Evolutionary conservation across 2,797 vertebrate genomes (phyloP).

Genomic region (Eupleurogrammus muticus): DNA sequence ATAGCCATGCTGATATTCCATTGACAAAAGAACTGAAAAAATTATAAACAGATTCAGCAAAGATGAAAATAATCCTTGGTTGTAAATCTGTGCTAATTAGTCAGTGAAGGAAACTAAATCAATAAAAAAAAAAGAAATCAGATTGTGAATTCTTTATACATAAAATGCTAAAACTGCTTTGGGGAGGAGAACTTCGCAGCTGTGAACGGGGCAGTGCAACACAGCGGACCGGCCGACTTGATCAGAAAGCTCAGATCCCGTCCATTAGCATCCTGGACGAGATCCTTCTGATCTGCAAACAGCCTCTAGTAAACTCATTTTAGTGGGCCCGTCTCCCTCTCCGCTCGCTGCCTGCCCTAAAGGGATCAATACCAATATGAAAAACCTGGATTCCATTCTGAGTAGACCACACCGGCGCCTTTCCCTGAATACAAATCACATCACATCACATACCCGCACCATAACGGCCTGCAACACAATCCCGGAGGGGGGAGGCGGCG

Average conservation of each 20-base stretch:
- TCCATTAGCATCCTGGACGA: constrained; percentile 82
- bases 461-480: constrained; percentile 71
- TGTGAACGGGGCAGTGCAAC: constrained; percentile 33
- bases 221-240: constrained; percentile 59
- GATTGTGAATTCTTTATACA: constrained; percentile 31
- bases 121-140: constrained; percentile 8
- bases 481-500: constrained; percentile 59
- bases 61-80: not conserved
- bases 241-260: constrained; percentile 66
- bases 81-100: constrained; percentile 33
- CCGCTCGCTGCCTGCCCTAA: constrained; percentile 72
- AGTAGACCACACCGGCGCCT: constrained; percentile 76
- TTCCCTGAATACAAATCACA: constrained; percentile 83
- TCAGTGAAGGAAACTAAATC: constrained; percentile 16
- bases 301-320: constrained; percentile 85
- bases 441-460: constrained; percentile 68
- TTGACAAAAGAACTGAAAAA: constrained; percentile 4
- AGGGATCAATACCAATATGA: constrained; percentile 87
- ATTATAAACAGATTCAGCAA: constrained; percentile 21
- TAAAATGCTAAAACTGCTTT: constrained; percentile 23
- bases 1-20: not conserved
- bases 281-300: constrained; percentile 84
- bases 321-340: constrained; percentile 74
- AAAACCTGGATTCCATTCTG: constrained; percentile 86
- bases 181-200: constrained; percentile 39